Evolutionary conservation across 2,113 vertebrate genomes (phyloP).

Genomic region (Chaenogobius annularis): DNA sequence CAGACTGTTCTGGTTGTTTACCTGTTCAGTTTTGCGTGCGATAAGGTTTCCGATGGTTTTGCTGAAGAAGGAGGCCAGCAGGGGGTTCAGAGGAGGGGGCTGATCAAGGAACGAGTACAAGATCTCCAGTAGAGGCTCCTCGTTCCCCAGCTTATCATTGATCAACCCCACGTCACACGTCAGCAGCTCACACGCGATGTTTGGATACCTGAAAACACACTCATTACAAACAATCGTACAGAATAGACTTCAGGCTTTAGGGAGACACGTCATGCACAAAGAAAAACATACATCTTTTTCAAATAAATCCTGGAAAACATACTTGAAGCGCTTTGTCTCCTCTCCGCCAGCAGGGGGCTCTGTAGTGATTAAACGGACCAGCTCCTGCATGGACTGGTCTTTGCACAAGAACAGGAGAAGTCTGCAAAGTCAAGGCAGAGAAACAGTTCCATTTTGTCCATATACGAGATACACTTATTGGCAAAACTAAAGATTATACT

Average conservation of each 20-base stretch:
- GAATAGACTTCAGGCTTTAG: neutral
- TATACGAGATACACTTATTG: no score
- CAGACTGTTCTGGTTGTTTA: slow-evolving; percentile 40
- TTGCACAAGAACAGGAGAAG: slow-evolving; percentile 91
- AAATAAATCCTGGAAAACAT: slow-evolving; percentile 58
- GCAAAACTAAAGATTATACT: no score
- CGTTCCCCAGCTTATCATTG: slow-evolving; percentile 91
- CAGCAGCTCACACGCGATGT: slow-evolving; percentile 94
- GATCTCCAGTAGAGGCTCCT: slow-evolving; percentile 85
- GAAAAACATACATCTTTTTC: slow-evolving; percentile 38
- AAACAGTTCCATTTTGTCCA: slow-evolving; percentile 3
- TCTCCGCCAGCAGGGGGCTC: slow-evolving; percentile 91
- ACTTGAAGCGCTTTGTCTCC: slow-evolving; percentile 97
- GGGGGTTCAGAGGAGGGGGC: slow-evolving; percentile 90
- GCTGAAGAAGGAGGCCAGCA: slow-evolving; percentile 97
- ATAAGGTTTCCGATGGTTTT: slow-evolving; percentile 96
- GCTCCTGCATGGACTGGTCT: slow-evolving; percentile 90
- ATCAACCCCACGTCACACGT: slow-evolving; percentile 93
- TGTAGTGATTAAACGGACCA: slow-evolving; percentile 89
- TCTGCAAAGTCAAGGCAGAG: slow-evolving; percentile 48
- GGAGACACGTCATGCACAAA: slow-evolving; percentile 19
- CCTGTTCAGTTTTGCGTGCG: slow-evolving; percentile 94
- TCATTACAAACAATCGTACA: neutral
- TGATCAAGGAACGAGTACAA: slow-evolving; percentile 90
- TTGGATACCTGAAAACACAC: slow-evolving; percentile 82